A percentile compares a stretch with the other conserved stretches of the same genome.
phyloP scores from a whole-genome alignment of 2,888 invertebrate species.

The Troides oblongomaculatus region DNA sequence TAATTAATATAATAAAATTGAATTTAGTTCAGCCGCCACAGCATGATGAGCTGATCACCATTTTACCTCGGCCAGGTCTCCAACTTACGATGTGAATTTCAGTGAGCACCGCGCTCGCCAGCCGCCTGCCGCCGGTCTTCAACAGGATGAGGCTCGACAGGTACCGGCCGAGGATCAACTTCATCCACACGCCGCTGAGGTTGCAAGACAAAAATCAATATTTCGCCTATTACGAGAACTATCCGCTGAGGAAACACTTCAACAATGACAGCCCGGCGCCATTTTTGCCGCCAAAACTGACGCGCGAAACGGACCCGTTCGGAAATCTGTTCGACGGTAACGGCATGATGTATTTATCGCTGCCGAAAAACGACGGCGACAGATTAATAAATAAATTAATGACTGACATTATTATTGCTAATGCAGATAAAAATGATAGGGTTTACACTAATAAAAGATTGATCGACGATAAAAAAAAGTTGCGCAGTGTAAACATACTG shows the following conservation, averaged over 20 bases:
- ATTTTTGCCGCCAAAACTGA: conserved; percentile 17
- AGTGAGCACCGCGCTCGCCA: neutral
- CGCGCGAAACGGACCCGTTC: conserved; percentile 4
- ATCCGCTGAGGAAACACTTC: conserved; percentile 13
- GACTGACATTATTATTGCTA: conserved; percentile 6
- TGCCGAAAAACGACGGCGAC: conserved; percentile 10
- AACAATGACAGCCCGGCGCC: neutral
- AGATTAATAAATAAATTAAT: conserved; percentile 19
- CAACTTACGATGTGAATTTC: neutral
- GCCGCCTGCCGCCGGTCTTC: conserved; percentile 4
- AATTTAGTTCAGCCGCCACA: too few relatives aligned
- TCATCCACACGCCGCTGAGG: conserved; percentile 11
- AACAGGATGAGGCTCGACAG: conserved; percentile 9
- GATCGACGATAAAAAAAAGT: neutral
- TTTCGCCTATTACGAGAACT: conserved; percentile 12
- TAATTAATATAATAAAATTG: too few relatives aligned
- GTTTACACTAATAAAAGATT: neutral
- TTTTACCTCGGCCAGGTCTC: too few relatives aligned
- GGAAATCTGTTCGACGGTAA: conserved; percentile 22
- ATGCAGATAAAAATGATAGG: neutral
- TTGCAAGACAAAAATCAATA: conserved; percentile 13
- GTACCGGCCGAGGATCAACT: conserved; percentile 1
- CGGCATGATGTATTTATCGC: conserved; percentile 19
- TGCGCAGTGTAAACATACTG: neutral
- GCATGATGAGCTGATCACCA: too few relatives aligned